phyloP scores from a whole-genome alignment of 2,888 invertebrate genomes.

The Leptarthrus brevirostris region DNA sequence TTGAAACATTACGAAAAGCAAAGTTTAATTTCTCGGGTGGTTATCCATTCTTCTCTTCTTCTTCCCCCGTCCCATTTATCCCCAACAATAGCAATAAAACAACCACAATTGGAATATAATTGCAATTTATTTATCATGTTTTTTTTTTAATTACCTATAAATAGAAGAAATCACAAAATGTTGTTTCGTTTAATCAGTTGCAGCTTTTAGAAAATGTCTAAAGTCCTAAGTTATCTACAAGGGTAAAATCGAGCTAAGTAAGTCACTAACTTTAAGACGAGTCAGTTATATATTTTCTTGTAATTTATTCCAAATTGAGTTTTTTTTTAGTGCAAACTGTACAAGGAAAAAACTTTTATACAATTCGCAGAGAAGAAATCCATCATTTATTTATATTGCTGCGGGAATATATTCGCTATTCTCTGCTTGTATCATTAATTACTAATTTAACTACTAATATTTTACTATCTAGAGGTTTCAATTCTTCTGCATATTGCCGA shows the following conservation, averaged over 20 bases:
- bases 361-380: not conserved
- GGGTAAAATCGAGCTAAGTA: slow-evolving; percentile 35
- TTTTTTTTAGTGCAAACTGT: slow-evolving; percentile 19
- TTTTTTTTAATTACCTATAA: slow-evolving; percentile 7
- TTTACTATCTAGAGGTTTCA: no score
- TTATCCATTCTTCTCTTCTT: no score
- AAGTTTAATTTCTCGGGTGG: no score
- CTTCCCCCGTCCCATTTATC: no score
- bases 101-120: slow-evolving; percentile 23
- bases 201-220: slow-evolving; percentile 34
- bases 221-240: slow-evolving; percentile 28
- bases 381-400: not conserved
- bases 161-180: slow-evolving; percentile 41
- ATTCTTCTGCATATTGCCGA: no score
- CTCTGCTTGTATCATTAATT: no score
- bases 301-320: not conserved
- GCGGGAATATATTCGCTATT: no score
- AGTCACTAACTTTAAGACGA: not conserved
- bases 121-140: slow-evolving; percentile 35
- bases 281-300: not conserved
- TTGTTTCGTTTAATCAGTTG: slow-evolving; percentile 6
- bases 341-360: slow-evolving; percentile 10
- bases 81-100: no score
- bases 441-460: no score
- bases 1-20: no score